A percentile compares a stretch with the other conserved stretches of the same genome.
These are phyloP conservation scores for Drosophila chauvacae DNA, from an alignment of 1,140 invertebrate species.

Conservation along the genomic window DNA sequence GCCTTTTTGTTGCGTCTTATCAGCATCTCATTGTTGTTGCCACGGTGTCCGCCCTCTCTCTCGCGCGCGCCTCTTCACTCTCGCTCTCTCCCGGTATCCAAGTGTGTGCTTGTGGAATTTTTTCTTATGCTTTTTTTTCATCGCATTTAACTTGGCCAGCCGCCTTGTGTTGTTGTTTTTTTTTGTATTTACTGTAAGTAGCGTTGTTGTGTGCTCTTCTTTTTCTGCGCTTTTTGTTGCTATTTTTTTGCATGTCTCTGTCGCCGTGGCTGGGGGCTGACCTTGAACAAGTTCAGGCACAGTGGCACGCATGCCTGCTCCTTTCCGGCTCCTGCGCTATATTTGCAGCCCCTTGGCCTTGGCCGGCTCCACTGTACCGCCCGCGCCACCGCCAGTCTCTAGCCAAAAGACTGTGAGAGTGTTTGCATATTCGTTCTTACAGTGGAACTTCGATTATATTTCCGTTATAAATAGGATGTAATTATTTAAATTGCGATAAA, in stretches of 20 bases:
- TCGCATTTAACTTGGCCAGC: slow-evolving; percentile 26
- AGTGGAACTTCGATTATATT: slow-evolving; percentile 4
- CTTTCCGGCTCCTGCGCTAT: slow-evolving; percentile 2
- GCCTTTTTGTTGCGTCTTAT: slow-evolving; percentile 21
- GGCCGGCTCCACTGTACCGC: slow-evolving; percentile 26
- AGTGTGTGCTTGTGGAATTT: slow-evolving; percentile 22
- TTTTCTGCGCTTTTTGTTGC: slow-evolving; percentile 23
- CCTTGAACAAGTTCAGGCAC: slow-evolving; percentile 78
- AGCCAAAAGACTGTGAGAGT: slow-evolving; percentile 14
- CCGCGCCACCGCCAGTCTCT: neutral
- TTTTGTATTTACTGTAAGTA: slow-evolving; percentile 9
- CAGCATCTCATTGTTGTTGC: slow-evolving; percentile 36
- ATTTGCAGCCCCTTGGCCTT: slow-evolving; percentile 40
- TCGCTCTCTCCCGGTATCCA: slow-evolving; percentile 1
- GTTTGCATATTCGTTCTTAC: slow-evolving; percentile 11
- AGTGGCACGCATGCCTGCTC: slow-evolving; percentile 42
- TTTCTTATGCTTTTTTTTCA: slow-evolving; percentile 10
- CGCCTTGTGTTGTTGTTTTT: slow-evolving; percentile 1
- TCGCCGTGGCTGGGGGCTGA: slow-evolving; percentile 38
- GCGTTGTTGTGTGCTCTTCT: slow-evolving; percentile 15
- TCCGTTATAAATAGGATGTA: neutral
- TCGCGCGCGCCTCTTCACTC: neutral
- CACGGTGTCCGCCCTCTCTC: slow-evolving; percentile 8
- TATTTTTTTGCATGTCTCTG: slow-evolving; percentile 49
- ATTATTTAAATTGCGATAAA: too few relatives aligned